phyloP scores from a whole-genome alignment of 2,888 invertebrate genomes.

The Ichneumoninae sp. region DNA sequence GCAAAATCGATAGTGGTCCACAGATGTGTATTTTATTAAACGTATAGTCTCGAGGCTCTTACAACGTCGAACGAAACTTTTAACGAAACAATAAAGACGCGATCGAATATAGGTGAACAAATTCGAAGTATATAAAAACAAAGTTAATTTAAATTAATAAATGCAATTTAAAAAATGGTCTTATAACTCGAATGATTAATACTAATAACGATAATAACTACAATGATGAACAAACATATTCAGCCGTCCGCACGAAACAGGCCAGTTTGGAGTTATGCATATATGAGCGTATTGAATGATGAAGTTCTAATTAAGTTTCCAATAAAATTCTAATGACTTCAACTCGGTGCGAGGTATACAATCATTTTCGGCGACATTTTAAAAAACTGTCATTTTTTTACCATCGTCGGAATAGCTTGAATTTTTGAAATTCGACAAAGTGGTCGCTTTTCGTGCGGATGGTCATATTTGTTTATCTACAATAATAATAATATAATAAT shows the following conservation, averaged over 20 bases:
- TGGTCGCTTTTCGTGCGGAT: no score
- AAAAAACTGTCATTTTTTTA: no score
- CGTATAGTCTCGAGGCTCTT: slow-evolving; percentile 42
- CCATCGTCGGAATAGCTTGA: no score
- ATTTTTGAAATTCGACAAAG: no score
- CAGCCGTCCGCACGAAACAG: no score
- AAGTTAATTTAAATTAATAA: slow-evolving; percentile 32
- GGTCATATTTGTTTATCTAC: slow-evolving; percentile 25
- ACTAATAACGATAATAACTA: slow-evolving; percentile 35
- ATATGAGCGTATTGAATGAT: no score
- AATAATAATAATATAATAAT: slow-evolving; percentile 14
- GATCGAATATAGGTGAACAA: slow-evolving; percentile 37
- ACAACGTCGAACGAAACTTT: slow-evolving; percentile 60
- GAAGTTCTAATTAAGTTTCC: no score
- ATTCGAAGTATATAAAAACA: slow-evolving; percentile 33
- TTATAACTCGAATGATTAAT: slow-evolving; percentile 13
- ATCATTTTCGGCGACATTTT: no score
- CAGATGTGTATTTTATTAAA: slow-evolving; percentile 61
- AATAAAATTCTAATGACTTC: no score
- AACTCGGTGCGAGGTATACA: no score
- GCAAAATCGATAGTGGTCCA: slow-evolving; percentile 55
- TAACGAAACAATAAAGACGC: slow-evolving; percentile 45
- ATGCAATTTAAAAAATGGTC: slow-evolving; percentile 16
- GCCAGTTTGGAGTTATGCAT: no score
- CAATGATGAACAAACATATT: slow-evolving; percentile 31